Percentiles rank a stretch among this genome's conserved stretches.
Conservation (phyloP, 2,113 vertebrate species). For the Oostethus manadensis region DNA sequence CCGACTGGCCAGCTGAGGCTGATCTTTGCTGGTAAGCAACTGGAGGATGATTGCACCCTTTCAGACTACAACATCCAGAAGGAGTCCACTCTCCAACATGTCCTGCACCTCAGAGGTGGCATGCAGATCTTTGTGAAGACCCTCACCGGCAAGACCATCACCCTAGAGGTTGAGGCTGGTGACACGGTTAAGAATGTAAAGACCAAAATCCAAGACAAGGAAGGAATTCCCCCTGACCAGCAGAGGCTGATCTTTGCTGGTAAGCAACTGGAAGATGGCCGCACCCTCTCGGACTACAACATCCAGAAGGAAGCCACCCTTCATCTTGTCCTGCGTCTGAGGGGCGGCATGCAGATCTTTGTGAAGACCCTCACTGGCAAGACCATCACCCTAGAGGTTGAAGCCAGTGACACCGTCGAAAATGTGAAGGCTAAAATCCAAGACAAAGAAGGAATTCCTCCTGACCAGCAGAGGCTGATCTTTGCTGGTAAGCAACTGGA, state of each 20-base stretch:
- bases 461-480: constrained; percentile 5
- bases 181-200: neutral
- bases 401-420: constrained; percentile 2
- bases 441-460: constrained; percentile 3
- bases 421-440: constrained; percentile 4
- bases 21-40: neutral
- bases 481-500: constrained; percentile 3
- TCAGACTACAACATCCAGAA: constrained; percentile 1
- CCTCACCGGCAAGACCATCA: neutral
- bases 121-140: constrained; percentile 3
- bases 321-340: neutral
- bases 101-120: neutral
- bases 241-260: neutral
- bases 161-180: neutral
- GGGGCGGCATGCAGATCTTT: constrained; percentile 3
- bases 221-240: neutral
- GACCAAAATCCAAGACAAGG: neutral
- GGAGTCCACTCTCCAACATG: neutral
- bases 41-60: neutral
- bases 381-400: constrained; percentile 2
- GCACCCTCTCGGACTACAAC: neutral
- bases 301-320: neutral
- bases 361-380: constrained; percentile 5
- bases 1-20: neutral
- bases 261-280: neutral